Base-by-base conservation (phyloP, 1,140 invertebrate species). In the Lepidurus couesii region DNA sequence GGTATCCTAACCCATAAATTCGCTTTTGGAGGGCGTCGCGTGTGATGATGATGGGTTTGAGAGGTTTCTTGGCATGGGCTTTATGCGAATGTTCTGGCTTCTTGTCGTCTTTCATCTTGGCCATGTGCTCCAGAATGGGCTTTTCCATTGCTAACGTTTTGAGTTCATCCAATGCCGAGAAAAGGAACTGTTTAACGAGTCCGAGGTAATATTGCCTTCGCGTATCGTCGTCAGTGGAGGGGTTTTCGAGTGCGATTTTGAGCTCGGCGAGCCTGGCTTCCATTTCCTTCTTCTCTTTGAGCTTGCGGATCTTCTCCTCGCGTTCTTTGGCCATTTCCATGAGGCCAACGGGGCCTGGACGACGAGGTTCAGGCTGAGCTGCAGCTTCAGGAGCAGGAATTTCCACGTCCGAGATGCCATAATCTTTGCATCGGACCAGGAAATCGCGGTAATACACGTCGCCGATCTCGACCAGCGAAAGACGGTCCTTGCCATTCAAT, bases 11-110 rank as follows among this genome's bases (percentile, higher is more conserved):
- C 8, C 98, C 98, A 87, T 91, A 98, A 3, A 99, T 93, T 80
- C 95, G 89, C 85, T 98, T 98, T 86, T 98, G 96, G 0, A 93
- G 80, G 47, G 90, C 90, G 86, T 96, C 92, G 82, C 91, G 91
- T 0, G 97, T 97, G 43, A 99, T 95, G 75, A 98, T 96, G 79
- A 98, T 93, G 0, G 97, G 95, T 84, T 92, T 90, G n/a, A 96
- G 83, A 7, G 91, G 90, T 24, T 85, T 80, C 24, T 44, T 76
- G 11, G 42, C 47, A 47, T 53, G 65, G 13, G n/a, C 16, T 13
- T 42, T 34, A 65, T 6, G 53, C 44, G 24, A 44, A 7, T 24
- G 73, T 42, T 13, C 43, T 21, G 34, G 24, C 44, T 34, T 44
- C 13, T 76, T 73, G 73, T 75, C 84, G 80, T 83, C 79, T 85